These are phyloP conservation scores for Trematomus loennbergii DNA, from an alignment of 2,113 vertebrate genomes.

Conservation along the genomic window DNA sequence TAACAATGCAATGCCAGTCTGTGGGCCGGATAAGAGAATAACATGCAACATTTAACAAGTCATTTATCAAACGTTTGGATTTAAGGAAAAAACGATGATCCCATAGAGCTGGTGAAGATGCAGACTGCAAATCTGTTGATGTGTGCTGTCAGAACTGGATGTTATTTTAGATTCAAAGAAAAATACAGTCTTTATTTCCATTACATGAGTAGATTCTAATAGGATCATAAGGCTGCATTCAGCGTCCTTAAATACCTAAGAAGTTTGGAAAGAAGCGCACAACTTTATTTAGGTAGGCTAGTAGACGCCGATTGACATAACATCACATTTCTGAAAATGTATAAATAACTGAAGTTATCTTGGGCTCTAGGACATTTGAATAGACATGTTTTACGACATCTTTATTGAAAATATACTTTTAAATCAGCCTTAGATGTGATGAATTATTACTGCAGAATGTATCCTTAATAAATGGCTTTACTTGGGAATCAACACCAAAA, in stretches of 20 bases:
- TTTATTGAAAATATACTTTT: background rate
- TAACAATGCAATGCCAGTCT: background rate
- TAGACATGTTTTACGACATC: background rate
- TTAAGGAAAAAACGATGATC: background rate
- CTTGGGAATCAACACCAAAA: too few species aligned
- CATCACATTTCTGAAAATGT: too few species aligned
- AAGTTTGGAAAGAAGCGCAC: background rate
- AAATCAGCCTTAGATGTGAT: background rate
- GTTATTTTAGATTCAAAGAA: background rate
- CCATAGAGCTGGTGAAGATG: background rate
- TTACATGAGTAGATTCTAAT: background rate
- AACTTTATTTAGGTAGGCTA: background rate
- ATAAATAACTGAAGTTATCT: too few species aligned
- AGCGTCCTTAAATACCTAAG: background rate
- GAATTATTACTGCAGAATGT: background rate
- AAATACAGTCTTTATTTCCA: background rate
- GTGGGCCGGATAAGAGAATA: accelerated
- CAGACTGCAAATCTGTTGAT: background rate
- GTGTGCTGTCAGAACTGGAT: background rate
- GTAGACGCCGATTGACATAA: background rate
- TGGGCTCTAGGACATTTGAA: background rate
- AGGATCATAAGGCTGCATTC: background rate
- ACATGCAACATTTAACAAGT: background rate
- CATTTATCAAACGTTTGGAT: background rate
- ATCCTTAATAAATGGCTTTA: background rate